These are phyloP conservation scores for Forpus xanthops DNA, from an alignment of 2,797 vertebrate species.

Conservation along the genomic window DNA sequence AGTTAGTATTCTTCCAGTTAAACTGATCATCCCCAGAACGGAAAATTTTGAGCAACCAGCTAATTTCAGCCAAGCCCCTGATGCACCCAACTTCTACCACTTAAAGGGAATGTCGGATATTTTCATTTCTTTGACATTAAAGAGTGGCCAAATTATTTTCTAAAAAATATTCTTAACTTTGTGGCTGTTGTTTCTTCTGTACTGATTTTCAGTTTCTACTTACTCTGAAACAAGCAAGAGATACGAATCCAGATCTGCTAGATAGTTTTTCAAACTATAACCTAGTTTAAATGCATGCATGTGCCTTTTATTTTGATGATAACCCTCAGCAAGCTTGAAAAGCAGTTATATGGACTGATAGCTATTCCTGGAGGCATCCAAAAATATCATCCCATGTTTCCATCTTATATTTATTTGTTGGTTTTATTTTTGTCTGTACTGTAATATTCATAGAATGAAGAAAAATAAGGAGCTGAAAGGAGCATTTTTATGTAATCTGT, in stretches of 20 bases:
- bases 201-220: not conserved
- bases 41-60: not conserved
- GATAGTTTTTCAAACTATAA: not conserved
- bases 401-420: not conserved
- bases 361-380: not conserved
- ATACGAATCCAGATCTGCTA: not conserved
- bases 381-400: not conserved
- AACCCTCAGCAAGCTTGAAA: not conserved
- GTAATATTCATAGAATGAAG: not conserved
- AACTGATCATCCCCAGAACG: not conserved
- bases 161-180: not conserved
- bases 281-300: not conserved
- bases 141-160: rapidly evolving
- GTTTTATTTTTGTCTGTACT: not conserved
- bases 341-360: not conserved
- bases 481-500: not conserved
- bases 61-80: not conserved
- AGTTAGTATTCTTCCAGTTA: not conserved
- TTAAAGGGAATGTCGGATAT: not conserved
- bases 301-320: not conserved
- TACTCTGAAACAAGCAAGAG: not conserved
- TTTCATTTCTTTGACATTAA: not conserved
- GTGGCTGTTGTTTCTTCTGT: not conserved
- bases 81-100: not conserved
- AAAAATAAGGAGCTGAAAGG: not conserved